A percentile compares a stretch with the other conserved stretches of the same genome.
Conservation (phyloP, 2,888 invertebrate genomes). For the Junonia oenone region DNA sequence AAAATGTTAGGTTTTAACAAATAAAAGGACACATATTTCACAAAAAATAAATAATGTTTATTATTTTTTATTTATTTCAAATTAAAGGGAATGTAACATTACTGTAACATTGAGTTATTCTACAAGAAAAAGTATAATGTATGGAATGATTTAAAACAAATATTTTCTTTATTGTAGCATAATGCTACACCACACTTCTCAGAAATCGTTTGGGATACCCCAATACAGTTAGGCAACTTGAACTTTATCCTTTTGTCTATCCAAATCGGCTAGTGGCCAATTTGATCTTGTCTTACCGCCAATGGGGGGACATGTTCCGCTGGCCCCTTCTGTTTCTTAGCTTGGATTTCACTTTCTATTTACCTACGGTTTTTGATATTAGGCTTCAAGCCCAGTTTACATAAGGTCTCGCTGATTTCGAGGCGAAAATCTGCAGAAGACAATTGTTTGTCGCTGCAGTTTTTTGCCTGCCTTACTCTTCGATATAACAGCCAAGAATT, state of each 20-base stretch:
- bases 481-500: not conserved
- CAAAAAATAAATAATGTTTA: too few species aligned
- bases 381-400: not conserved
- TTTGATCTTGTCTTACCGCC: constrained; percentile 26
- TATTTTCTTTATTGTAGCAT: constrained; percentile 29
- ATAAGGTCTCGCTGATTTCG: constrained; percentile 10
- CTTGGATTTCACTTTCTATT: too few species aligned
- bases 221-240: constrained; percentile 26
- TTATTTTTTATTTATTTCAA: too few species aligned
- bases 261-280: constrained; percentile 32
- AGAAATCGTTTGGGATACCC: constrained; percentile 24
- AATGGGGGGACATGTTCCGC: constrained; percentile 28
- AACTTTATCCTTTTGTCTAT: constrained; percentile 28
- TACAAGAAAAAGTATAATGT: too few species aligned
- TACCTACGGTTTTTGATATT: not conserved
- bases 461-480: not conserved
- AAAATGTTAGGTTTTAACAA: too few species aligned
- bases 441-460: not conserved
- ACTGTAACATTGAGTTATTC: too few species aligned
- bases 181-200: constrained; percentile 31
- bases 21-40: too few species aligned
- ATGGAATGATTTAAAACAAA: constrained; percentile 10
- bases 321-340: constrained; percentile 28
- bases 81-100: too few species aligned
- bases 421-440: constrained; percentile 21